Percentiles rank a stretch among this genome's conserved stretches.
phyloP scores from a whole-genome alignment of 2,888 invertebrate species.

The Labia minor region DNA sequence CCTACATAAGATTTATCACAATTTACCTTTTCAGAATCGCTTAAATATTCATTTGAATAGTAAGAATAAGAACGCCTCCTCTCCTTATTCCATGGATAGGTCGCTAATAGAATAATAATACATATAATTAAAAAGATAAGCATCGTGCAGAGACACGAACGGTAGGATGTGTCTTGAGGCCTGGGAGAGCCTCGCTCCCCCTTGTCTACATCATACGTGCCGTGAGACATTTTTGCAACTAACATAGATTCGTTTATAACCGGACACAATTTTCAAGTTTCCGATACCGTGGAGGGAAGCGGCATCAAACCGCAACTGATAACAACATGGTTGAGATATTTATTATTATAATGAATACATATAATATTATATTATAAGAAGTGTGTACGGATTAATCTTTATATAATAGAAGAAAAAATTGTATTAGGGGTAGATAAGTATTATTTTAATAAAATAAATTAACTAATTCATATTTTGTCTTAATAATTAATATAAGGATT shows the following conservation, averaged over 20 bases:
- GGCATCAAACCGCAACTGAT: neutral
- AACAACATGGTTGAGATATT: too few species aligned
- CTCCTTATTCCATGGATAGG: conserved; percentile 14
- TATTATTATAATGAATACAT: too few species aligned
- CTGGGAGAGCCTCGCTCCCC: neutral
- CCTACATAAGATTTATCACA: too few species aligned
- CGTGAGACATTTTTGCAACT: neutral
- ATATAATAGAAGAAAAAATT: too few species aligned
- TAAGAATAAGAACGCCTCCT: neutral
- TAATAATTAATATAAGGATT: too few species aligned
- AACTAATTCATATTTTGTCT: too few species aligned
- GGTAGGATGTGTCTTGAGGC: neutral
- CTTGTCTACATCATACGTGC: neutral
- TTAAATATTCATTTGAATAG: neutral
- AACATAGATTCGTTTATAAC: neutral
- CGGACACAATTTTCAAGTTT: too few species aligned
- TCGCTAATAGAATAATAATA: conserved; percentile 15
- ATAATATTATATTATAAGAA: too few species aligned
- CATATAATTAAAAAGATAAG: conserved; percentile 19
- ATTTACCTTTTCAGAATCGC: neutral
- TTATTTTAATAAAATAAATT: too few species aligned
- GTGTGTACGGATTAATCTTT: too few species aligned
- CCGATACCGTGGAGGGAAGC: neutral
- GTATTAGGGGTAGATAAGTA: too few species aligned
- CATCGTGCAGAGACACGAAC: neutral